Evolutionary conservation across 1,140 invertebrate genomes (phyloP), one percentile per base, ranked within the genome.

Genomic region (Sipha flava): DNA sequence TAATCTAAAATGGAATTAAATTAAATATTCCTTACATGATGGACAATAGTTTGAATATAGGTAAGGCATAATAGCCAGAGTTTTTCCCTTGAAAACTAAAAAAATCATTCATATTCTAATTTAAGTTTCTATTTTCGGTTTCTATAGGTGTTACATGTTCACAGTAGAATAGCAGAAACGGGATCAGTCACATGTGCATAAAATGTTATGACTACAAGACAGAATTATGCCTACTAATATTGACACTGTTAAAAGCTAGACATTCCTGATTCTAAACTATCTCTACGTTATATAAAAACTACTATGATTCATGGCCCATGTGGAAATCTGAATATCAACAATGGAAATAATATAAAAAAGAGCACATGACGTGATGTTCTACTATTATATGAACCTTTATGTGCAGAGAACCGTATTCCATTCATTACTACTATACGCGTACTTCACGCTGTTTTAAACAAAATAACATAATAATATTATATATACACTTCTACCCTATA

Each of bases 161-260:
- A 81, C 83, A 18, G 81, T 87, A 40, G 87, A 89, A 83, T 88
- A 83, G 82, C 87, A 88, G 82, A 88, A 88, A 81, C 81, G 87
- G 73, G 83, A 84, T 37, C 81, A 85, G 34, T 83, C 86, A 9
- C 88, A 89, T 86, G 84, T 83, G 6, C 88, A 88, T 82, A 86
- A 88, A 79, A 81, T 89, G 21, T 31, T 88, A 21, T 87, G 84
- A 84, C 83, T 86, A 77, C 81, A 83, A n/a, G 79, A 84, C 5
- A 86, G 82, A 84, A 85, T 87, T 59, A 75, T 18, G 1, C 83
- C 85, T 43, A 82, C 85, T 79, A 52, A 85, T 80, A 87, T 88
- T 77, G 87, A 89, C 84, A 80, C 84, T 37, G 82, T 88, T 12
- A 87, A 89, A 80, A 87, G 80, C 54, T 87, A 5, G 88, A 89